A percentile compares a stretch with the other conserved stretches of the same genome.
phyloP scores from a whole-genome alignment of 2,113 vertebrate genomes.

The Pseudonaja textilis region DNA sequence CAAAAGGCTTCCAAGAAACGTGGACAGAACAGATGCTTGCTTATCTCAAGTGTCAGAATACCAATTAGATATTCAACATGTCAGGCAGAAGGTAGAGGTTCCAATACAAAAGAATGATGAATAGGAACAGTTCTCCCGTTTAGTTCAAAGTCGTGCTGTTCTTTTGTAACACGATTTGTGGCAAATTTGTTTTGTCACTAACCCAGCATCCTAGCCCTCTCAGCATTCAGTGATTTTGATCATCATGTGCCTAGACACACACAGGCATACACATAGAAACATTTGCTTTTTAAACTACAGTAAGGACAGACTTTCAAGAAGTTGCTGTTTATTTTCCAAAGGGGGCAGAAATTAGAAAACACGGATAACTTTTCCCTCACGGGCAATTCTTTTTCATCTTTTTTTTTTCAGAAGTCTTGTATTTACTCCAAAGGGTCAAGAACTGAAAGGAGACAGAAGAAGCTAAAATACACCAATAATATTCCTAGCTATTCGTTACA shows the following conservation, averaged over 20 bases:
- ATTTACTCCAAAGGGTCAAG: slow-evolving; percentile 28
- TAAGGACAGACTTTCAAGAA: neutral
- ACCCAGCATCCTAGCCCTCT: slow-evolving; percentile 75
- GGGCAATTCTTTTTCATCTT: slow-evolving; percentile 4
- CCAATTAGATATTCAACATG: slow-evolving; percentile 85
- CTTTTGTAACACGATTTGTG: slow-evolving; percentile 99
- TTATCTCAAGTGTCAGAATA: slow-evolving; percentile 91
- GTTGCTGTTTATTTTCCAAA: slow-evolving; percentile 50
- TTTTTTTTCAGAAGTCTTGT: neutral
- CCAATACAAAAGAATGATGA: slow-evolving; percentile 80
- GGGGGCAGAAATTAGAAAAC: slow-evolving; percentile 47
- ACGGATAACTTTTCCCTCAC: slow-evolving; percentile 33
- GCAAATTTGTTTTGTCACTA: slow-evolving; percentile 99
- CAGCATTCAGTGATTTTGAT: slow-evolving; percentile 73
- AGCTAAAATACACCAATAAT: slow-evolving; percentile 29
- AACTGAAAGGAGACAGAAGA: slow-evolving; percentile 4
- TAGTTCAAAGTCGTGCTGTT: slow-evolving; percentile 85
- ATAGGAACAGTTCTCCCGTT: slow-evolving; percentile 81
- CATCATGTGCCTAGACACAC: slow-evolving; percentile 41
- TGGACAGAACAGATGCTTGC: slow-evolving; percentile 88
- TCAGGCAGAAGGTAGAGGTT: slow-evolving; percentile 78
- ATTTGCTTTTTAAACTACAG: neutral
- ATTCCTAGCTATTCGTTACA: slow-evolving; percentile 30
- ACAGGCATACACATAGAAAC: neutral
- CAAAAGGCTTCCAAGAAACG: slow-evolving; percentile 75